Conservation (phyloP, 1,140 invertebrate genomes). For the Campoletis sonorensis region DNA sequence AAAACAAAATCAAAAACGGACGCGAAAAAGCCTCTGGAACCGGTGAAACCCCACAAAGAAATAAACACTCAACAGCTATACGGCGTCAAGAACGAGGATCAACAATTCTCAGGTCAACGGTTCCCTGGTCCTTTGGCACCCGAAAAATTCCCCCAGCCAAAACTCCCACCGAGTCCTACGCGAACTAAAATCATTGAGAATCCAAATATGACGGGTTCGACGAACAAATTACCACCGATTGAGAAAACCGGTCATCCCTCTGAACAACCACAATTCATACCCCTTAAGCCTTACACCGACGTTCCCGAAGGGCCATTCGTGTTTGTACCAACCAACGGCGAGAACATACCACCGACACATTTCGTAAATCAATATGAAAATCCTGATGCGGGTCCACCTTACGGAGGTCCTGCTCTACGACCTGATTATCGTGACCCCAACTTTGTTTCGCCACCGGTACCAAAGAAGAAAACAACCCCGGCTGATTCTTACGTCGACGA, state of each 20-base stretch:
- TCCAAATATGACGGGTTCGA: constrained; percentile 7
- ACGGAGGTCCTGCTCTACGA: constrained; percentile 55
- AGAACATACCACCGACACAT: constrained; percentile 58
- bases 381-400: constrained; percentile 60
- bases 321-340: constrained; percentile 60
- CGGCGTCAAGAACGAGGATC: constrained; percentile 2
- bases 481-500: constrained; percentile 56
- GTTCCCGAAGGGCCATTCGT: constrained; percentile 49
- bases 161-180: background rate
- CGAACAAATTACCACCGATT: constrained; percentile 55
- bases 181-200: constrained; percentile 41
- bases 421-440: constrained; percentile 61
- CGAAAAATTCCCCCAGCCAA: constrained; percentile 62
- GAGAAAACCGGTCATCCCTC: constrained; percentile 46
- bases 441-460: constrained; percentile 56
- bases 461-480: constrained; percentile 62
- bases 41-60: constrained; percentile 65
- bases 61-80: constrained; percentile 52
- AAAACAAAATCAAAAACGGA: constrained; percentile 66
- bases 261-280: constrained; percentile 61
- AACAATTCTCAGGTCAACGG: constrained; percentile 3
- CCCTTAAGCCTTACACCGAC: constrained; percentile 57
- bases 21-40: constrained; percentile 70
- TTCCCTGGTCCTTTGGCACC: constrained; percentile 70
- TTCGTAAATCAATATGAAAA: constrained; percentile 63